A percentile compares a stretch with the other conserved stretches of the same genome.
Evolutionary conservation across 2,113 vertebrate species (phyloP).

Genomic region (Pseudois nayaur): DNA sequence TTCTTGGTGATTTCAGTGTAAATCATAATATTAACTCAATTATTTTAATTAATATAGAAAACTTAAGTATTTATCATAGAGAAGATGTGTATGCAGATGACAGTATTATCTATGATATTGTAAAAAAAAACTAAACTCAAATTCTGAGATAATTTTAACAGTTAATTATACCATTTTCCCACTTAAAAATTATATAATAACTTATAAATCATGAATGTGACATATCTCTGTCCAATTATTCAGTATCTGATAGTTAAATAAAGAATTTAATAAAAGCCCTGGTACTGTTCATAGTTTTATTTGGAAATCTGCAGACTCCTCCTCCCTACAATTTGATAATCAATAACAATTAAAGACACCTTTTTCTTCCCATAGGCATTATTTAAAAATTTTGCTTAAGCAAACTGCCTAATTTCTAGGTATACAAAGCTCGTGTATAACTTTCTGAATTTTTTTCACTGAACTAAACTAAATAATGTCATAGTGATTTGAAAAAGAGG

Average conservation of each 20-base stretch:
- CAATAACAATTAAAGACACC: background rate
- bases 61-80: background rate
- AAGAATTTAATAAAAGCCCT: background rate
- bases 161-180: conserved; percentile 5
- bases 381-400: background rate
- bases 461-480: background rate
- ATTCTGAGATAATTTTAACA: background rate
- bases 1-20: background rate
- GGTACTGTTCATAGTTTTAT: background rate
- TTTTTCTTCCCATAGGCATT: too few relatives aligned
- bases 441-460: background rate
- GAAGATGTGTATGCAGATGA: background rate
- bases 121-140: background rate
- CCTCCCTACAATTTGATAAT: background rate
- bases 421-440: background rate
- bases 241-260: background rate
- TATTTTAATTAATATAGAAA: background rate
- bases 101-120: background rate
- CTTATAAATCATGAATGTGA: background rate
- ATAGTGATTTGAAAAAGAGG: background rate
- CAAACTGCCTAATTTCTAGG: background rate
- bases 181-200: conserved; percentile 24
- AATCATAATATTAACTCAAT: conserved; percentile 33
- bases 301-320: background rate
- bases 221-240: background rate